A percentile compares a stretch with the other conserved stretches of the same genome.
These are phyloP conservation scores for Lymantria monacha DNA, from an alignment of 2,888 invertebrate genomes.

Conservation along the genomic window DNA sequence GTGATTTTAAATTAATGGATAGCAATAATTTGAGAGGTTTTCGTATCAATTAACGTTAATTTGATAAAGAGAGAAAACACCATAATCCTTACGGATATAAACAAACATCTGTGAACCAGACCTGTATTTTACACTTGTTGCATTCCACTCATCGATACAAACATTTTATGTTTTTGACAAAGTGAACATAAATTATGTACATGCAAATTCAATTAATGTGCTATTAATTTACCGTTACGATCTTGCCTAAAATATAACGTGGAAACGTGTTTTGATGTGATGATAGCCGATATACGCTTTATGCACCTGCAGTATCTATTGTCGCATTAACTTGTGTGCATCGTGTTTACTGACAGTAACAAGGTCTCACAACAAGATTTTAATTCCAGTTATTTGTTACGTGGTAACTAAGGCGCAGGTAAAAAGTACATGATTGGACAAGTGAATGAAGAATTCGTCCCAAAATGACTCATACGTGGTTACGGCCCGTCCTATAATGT, in stretches of 20 bases:
- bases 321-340: slow-evolving; percentile 50
- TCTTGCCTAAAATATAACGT: slow-evolving; percentile 44
- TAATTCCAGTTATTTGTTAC: slow-evolving; percentile 53
- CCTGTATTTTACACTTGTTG: slow-evolving; percentile 50
- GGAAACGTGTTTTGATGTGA: slow-evolving; percentile 59
- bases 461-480: slow-evolving; percentile 75
- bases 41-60: neutral
- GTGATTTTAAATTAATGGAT: neutral
- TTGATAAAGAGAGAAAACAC: neutral
- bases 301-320: slow-evolving; percentile 72
- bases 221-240: slow-evolving; percentile 67
- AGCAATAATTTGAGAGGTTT: neutral
- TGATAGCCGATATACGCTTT: slow-evolving; percentile 26
- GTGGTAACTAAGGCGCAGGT: slow-evolving; percentile 53
- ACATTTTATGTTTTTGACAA: slow-evolving; percentile 68
- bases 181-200: slow-evolving; percentile 47
- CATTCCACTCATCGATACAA: slow-evolving; percentile 62
- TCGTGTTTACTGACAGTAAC: slow-evolving; percentile 45
- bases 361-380: slow-evolving; percentile 46
- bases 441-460: slow-evolving; percentile 52
- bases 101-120: neutral
- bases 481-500: slow-evolving; percentile 62
- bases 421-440: slow-evolving; percentile 52
- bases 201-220: slow-evolving; percentile 43
- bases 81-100: neutral